Evolutionary conservation across 2,797 vertebrate genomes (phyloP).

Genomic region (Tadarida brasiliensis): DNA sequence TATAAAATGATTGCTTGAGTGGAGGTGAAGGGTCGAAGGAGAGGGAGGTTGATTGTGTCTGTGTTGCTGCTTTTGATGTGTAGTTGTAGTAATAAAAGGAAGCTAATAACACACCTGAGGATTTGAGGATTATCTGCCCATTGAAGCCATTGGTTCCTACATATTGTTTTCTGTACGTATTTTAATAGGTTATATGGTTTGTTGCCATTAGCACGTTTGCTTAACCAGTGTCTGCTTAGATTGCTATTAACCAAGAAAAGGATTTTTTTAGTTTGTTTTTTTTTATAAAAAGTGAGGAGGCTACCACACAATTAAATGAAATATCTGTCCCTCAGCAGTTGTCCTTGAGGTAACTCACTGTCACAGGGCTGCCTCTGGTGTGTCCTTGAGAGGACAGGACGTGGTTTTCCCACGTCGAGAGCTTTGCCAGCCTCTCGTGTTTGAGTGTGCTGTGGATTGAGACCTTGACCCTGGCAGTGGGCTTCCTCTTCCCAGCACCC

Average conservation of each 20-base stretch:
- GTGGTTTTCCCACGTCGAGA: not conserved
- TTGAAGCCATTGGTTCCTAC: not conserved
- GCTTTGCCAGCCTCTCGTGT: not conserved
- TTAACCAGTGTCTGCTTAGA: conserved; percentile 24
- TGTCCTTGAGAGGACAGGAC: conserved; percentile 43
- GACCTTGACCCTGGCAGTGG: conserved; percentile 22
- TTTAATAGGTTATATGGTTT: not conserved
- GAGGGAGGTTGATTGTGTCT: not conserved
- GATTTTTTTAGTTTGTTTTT: not conserved
- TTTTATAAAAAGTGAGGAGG: not conserved
- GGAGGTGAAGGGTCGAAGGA: conserved; percentile 1
- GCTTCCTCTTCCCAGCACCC: conserved; percentile 2
- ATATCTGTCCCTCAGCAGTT: not conserved
- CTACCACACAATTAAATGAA: not conserved
- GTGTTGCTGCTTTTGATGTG: not conserved
- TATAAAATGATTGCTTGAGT: conserved; percentile 28
- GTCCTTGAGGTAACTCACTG: not conserved
- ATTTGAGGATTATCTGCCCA: not conserved
- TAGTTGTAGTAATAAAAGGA: not conserved
- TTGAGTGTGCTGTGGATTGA: not conserved
- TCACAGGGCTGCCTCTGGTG: not conserved
- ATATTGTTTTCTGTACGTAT: not conserved
- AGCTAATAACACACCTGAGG: not conserved
- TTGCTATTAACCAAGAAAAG: conserved; percentile 10
- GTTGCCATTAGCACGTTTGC: not conserved